Evolutionary conservation across 2,113 vertebrate genomes (phyloP), one percentile per base, ranked within the genome.

Genomic region (Pycnonotus jocosus): DNA sequence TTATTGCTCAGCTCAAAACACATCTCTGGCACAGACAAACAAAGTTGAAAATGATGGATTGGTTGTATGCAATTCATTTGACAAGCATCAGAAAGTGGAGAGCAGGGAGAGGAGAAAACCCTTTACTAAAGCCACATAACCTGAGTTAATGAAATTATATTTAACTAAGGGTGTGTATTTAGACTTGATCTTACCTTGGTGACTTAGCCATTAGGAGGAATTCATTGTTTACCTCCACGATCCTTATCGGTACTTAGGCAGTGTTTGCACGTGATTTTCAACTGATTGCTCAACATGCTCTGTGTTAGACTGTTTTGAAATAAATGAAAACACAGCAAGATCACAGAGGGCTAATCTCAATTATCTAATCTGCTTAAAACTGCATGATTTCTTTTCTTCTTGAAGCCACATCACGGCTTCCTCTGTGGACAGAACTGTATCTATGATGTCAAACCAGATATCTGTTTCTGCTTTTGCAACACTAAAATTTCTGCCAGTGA

Each of bases 181-280:
- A 98, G 98, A 97, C 95, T 98, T 97, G 97, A 97, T 98, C 98
- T 98, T 98, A 98, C 97, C 96, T 97, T 98, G 97, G 98, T 98
- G 98, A 98, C 98, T 98, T 98, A 98, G 98, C 98, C 98, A 98
- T 98, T 98, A 98, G 98, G 95, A 96, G 98, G 98, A 98, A 98
- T 98, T 98, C 97, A 90, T 83, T 99, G 98, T 99, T 99, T 98
- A 98, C 98, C 93, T 97, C 98, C 86, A 88, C 73, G 98, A 98
- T 98, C 97, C 98, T 98, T 98, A 98, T 99, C 98, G 53, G 97
- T 97, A 97, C 98, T 98, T 98, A 97, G 97, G 97, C 97, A 97
- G 96, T 97, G 97, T 98, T 98, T 99, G 98, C 98, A 93, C 94
- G 97, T 96, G 98, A 98, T 98, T 98, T 97, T 98, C 97, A 97